These are phyloP conservation scores for Gallinago solitaria DNA, from an alignment of 2,797 vertebrate species.

Conservation along the genomic window DNA sequence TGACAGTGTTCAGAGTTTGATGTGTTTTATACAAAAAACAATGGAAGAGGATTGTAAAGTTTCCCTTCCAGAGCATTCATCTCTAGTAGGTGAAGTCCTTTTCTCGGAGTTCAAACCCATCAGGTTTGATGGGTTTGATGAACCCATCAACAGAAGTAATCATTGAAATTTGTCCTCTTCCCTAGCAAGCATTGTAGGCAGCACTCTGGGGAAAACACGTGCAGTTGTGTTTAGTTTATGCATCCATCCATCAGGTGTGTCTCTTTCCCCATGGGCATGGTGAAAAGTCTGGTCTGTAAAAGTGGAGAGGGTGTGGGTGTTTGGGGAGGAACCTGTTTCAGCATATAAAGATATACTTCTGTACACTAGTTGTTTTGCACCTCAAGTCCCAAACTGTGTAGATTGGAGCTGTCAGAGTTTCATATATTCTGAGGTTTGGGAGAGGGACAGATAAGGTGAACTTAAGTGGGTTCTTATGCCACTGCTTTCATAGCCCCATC, in stretches of 20 bases:
- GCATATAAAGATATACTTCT: not conserved
- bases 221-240: not conserved
- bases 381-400: not conserved
- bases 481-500: not conserved
- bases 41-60: not conserved
- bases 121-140: no score
- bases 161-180: not conserved
- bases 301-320: not conserved
- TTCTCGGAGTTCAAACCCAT: not conserved
- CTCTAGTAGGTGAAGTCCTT: not conserved
- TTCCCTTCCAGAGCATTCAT: not conserved
- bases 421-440: not conserved
- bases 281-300: not conserved
- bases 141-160: not conserved
- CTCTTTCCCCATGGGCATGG: rapidly evolving
- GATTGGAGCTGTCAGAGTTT: not conserved
- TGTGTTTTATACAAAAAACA: not conserved
- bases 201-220: not conserved
- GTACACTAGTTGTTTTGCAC: not conserved
- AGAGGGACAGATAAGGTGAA: not conserved
- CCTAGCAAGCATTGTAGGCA: rapidly evolving
- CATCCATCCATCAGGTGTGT: rapidly evolving
- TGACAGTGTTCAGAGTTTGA: not conserved
- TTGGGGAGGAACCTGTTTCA: not conserved
- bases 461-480: not conserved